Evolutionary conservation across 2,113 vertebrate species (phyloP).

Genomic region (Neogobius melanostomus): DNA sequence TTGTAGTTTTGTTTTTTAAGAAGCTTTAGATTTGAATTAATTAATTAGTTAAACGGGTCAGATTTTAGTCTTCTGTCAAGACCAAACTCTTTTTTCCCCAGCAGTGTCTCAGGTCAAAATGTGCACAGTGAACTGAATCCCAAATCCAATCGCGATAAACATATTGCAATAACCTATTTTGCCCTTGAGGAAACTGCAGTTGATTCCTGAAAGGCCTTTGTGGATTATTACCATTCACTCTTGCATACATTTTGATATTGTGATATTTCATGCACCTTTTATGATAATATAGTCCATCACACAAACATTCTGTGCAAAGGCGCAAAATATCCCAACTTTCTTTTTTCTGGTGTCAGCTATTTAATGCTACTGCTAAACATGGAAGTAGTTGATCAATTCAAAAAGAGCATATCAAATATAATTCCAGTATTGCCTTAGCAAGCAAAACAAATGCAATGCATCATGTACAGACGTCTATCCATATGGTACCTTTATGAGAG

Average conservation of each 20-base stretch:
- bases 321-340: background rate
- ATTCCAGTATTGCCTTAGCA: constrained; percentile 26
- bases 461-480: constrained; percentile 37
- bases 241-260: background rate
- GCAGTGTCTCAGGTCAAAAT: no score
- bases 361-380: background rate
- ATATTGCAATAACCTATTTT: no score
- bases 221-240: background rate
- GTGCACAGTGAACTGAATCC: no score
- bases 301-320: no score
- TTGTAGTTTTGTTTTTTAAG: no score
- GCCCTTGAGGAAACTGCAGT: no score
- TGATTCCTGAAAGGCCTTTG: no score
- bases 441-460: constrained; percentile 41
- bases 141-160: no score
- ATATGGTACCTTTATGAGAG: constrained; percentile 54
- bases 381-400: background rate
- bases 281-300: background rate
- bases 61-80: no score
- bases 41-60: no score
- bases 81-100: no score
- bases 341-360: background rate
- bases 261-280: background rate
- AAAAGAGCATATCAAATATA: constrained; percentile 11
- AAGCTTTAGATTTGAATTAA: no score